A percentile compares a stretch with the other conserved stretches of the same genome.
Conservation (phyloP, 2,797 vertebrate species). For the Sphenodon punctatus region DNA sequence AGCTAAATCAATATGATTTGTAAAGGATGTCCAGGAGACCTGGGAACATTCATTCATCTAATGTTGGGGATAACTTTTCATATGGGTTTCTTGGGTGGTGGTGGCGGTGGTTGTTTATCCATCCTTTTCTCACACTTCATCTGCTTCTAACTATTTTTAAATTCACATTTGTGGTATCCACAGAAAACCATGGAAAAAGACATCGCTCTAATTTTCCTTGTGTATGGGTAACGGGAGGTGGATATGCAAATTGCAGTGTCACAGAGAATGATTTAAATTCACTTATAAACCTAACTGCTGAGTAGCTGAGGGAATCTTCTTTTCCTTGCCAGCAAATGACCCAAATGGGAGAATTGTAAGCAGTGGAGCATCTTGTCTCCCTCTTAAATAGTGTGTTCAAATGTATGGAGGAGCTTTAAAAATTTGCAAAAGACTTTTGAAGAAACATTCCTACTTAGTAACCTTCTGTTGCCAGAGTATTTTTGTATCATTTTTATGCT, state of each 20-base stretch:
- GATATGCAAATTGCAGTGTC: conserved; percentile 27
- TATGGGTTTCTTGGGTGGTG: conserved; percentile 43
- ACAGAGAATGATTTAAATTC: conserved; percentile 56
- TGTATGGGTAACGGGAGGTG: conserved; percentile 8
- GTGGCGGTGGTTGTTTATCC: conserved; percentile 14
- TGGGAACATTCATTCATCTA: background rate
- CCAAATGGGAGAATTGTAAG: conserved; percentile 47
- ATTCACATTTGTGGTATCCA: background rate
- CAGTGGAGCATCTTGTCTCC: conserved; percentile 21
- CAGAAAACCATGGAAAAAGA: conserved; percentile 50
- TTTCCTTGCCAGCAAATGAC: conserved; percentile 34
- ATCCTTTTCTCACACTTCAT: background rate
- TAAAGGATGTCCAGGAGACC: conserved; percentile 36
- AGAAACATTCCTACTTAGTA: no score
- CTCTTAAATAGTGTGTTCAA: conserved; percentile 8
- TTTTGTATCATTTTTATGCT: no score
- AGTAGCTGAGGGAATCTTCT: conserved; percentile 21
- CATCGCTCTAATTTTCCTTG: background rate
- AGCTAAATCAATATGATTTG: conserved; percentile 34
- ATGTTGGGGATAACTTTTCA: conserved; percentile 30
- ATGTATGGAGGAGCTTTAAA: background rate
- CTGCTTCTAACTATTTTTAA: conserved; percentile 17
- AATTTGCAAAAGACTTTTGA: no score
- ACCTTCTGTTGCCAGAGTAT: no score
- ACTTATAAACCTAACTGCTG: conserved; percentile 46